A percentile compares a stretch with the other conserved stretches of the same genome.
phyloP scores from a whole-genome alignment of 2,888 invertebrate genomes.

The Perizoma flavofasciatum region DNA sequence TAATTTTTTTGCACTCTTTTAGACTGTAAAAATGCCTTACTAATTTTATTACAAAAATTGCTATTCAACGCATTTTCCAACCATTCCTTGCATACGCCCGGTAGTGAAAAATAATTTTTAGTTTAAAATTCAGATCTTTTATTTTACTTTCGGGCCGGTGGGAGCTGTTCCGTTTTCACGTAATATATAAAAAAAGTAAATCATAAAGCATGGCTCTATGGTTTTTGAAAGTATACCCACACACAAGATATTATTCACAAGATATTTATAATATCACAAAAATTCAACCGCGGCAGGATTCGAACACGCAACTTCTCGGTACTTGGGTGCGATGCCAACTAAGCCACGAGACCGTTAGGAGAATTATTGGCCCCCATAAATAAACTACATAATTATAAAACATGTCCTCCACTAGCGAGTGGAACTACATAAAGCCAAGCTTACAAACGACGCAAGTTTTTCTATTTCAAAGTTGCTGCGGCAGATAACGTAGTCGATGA shows the following conservation, averaged over 20 bases:
- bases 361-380: no score
- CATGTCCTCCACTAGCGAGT: slow-evolving; percentile 24
- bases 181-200: slow-evolving; percentile 22
- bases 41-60: neutral
- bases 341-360: no score
- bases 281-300: no score
- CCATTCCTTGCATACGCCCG: neutral
- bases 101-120: slow-evolving; percentile 6
- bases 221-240: no score
- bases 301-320: no score
- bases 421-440: slow-evolving; percentile 43
- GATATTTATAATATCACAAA: no score
- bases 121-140: slow-evolving; percentile 5
- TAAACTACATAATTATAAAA: no score
- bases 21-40: neutral
- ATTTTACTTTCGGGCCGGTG: slow-evolving; percentile 6
- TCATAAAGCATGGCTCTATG: slow-evolving; percentile 27
- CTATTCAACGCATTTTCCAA: neutral
- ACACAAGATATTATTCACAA: no score
- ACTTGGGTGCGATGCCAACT: no score
- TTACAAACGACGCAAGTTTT: slow-evolving; percentile 66
- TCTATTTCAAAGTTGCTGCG: slow-evolving; percentile 58
- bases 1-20: no score
- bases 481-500: slow-evolving; percentile 41
- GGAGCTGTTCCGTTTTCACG: neutral